Evolutionary conservation across 2,797 vertebrate species (phyloP), one percentile per base, ranked within the genome.

Genomic region (Oceanodroma leucorhoa): DNA sequence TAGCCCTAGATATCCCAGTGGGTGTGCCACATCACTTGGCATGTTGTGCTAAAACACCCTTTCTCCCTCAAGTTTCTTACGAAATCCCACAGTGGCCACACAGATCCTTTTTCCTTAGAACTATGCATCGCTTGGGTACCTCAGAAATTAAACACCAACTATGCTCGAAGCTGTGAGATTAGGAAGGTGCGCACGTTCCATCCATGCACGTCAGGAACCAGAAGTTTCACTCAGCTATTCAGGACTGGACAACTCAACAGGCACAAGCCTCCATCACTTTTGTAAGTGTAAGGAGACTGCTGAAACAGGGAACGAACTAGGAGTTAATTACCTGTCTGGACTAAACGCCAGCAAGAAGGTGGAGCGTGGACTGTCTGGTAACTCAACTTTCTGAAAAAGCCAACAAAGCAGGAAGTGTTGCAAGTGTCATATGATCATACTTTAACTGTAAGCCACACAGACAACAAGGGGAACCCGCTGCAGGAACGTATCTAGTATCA

Each of bases 281-380:
- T 61, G 2, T 65, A 90, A 87, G 87, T 30, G 61, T 21, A 93
- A 51, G 81, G 78, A 96, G 87, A 71, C 78, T 83, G 89, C 53
- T 95, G 87, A 95, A 93, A 95, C 53, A 78, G 65, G 71, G 90
- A 94, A 95, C 0, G 34, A 97, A 96, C 89, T 64, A 82, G 94
- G 91, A 96, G 79, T 94, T 91, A 91, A 87, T 87, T 98, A 99
- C 99, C 99, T 99, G 98, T 99, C 99, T 76, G 99, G 99, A 97
- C 99, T 99, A 98, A 99, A 99, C 16, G 99, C 99, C 98, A 99
- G 93, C 96, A 99, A 98, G 98, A 99, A 99, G 41, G 99, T 99
- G 76, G 99, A 99, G 32, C 99, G 99, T 96, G 99, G 99, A 97
- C 99, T 99, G 98, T 99, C 99, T 24, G 99, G 99, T 95, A 99